Evolutionary conservation across 1,140 invertebrate species (phyloP).

Genomic region (Geopemphigus sp.): DNA sequence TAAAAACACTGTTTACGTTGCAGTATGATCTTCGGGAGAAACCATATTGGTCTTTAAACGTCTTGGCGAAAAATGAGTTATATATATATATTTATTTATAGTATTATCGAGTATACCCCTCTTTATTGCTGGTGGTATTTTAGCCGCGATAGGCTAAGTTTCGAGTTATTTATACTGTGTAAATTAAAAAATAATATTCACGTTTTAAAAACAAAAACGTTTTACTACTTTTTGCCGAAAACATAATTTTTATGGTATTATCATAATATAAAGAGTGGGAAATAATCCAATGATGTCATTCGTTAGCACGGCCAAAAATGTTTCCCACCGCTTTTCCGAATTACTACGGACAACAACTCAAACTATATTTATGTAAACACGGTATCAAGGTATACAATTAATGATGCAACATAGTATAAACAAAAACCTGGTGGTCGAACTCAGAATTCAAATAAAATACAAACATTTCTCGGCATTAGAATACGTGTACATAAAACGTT

Average conservation of each 20-base stretch:
- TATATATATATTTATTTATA: neutral
- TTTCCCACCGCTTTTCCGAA: constrained; percentile 3
- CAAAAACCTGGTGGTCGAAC: neutral
- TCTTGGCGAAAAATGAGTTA: neutral
- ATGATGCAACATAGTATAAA: constrained; percentile 19
- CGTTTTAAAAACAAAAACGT: neutral
- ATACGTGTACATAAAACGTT: neutral
- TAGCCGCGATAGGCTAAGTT: neutral
- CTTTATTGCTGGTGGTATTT: neutral
- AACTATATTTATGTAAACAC: constrained; percentile 12
- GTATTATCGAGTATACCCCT: neutral
- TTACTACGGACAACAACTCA: neutral
- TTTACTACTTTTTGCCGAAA: neutral
- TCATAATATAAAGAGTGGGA: neutral
- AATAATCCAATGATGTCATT: constrained; percentile 24
- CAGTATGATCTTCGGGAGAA: neutral
- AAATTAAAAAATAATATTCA: constrained; percentile 20
- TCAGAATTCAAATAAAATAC: constrained; percentile 12
- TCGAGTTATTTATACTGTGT: neutral
- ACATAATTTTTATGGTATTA: neutral
- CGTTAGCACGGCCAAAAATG: constrained; percentile 21
- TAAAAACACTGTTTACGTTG: constrained; percentile 7
- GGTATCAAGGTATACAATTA: neutral
- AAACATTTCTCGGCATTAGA: neutral
- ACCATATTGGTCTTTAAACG: neutral